phyloP scores from a whole-genome alignment of 2,113 vertebrate species.

The Theropithecus gelada region DNA sequence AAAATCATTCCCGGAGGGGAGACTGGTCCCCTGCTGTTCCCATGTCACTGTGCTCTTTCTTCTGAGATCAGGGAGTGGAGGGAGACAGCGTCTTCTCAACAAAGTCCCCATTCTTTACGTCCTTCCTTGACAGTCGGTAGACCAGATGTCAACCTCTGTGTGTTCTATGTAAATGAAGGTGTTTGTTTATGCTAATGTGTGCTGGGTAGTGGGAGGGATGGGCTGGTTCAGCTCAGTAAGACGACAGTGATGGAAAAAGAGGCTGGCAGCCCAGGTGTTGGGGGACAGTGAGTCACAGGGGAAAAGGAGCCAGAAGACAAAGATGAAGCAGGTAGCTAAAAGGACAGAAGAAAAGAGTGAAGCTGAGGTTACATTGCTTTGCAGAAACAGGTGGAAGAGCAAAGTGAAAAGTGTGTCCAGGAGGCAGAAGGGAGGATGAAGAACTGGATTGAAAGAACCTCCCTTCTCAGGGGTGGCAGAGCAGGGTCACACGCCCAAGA shows the following conservation, averaged over 20 bases:
- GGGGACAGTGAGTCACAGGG: neutral
- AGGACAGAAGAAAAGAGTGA: neutral
- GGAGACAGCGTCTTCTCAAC: neutral
- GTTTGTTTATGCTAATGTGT: conserved; percentile 32
- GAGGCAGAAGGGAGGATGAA: accelerated
- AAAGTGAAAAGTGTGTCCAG: accelerated
- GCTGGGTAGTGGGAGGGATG: neutral
- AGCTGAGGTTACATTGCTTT: neutral
- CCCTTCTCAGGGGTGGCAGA: neutral
- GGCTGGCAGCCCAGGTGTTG: neutral
- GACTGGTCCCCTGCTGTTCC: neutral
- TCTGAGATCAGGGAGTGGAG: neutral
- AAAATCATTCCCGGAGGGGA: neutral
- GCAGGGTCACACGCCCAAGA: accelerated
- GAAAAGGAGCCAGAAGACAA: neutral
- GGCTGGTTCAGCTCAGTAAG: neutral
- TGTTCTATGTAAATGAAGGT: conserved; percentile 56
- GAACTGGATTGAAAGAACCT: accelerated
- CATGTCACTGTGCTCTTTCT: neutral
- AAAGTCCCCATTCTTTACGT: neutral
- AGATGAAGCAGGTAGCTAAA: neutral
- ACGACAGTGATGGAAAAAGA: neutral
- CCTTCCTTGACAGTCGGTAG: neutral
- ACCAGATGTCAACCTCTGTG: conserved; percentile 42
- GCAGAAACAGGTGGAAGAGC: neutral